phyloP scores from a whole-genome alignment of 37 sponge, comb jelly and placozoan species.

The Haliclona indistincta region DNA sequence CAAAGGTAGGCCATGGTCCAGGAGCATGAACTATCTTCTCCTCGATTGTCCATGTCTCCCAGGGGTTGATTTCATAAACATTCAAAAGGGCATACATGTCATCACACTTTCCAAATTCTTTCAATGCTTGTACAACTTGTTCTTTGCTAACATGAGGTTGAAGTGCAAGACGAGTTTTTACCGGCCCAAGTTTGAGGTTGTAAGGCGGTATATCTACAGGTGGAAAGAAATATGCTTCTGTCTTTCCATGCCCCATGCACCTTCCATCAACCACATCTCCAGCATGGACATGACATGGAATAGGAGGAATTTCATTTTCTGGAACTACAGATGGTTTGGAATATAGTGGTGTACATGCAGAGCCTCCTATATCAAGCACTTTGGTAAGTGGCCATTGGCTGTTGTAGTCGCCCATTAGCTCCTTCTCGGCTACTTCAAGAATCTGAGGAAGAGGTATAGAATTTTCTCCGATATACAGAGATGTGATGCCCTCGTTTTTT shows the following conservation, averaged over 20 bases:
- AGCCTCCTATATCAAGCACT: conserved; percentile 86
- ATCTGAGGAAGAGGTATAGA: conserved; percentile 44
- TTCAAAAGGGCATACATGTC: conserved; percentile 68
- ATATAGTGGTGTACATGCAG: conserved; percentile 35
- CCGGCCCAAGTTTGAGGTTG: conserved; percentile 52
- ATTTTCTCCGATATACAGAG: conserved; percentile 27
- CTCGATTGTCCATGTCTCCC: conserved; percentile 83
- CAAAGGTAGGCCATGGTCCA: conserved; percentile 92
- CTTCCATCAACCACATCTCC: conserved; percentile 69
- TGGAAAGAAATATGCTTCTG: conserved; percentile 93
- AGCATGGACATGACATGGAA: conserved; percentile 89
- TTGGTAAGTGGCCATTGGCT: conserved; percentile 86
- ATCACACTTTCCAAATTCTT: conserved; percentile 72
- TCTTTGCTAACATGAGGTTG: conserved; percentile 43
- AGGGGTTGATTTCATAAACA: conserved; percentile 69
- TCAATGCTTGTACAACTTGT: conserved; percentile 40
- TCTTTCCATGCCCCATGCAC: conserved; percentile 77
- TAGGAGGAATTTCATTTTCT: conserved; percentile 79
- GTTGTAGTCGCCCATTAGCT: conserved; percentile 65
- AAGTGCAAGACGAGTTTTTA: conserved; percentile 75
- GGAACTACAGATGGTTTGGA: neutral
- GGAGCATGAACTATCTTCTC: conserved; percentile 85
- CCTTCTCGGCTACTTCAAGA: conserved; percentile 47
- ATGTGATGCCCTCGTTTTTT: conserved; percentile 74
- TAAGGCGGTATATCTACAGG: conserved; percentile 84